phyloP scores from a whole-genome alignment of 2,113 vertebrate genomes.

The Mustelus asterias region DNA sequence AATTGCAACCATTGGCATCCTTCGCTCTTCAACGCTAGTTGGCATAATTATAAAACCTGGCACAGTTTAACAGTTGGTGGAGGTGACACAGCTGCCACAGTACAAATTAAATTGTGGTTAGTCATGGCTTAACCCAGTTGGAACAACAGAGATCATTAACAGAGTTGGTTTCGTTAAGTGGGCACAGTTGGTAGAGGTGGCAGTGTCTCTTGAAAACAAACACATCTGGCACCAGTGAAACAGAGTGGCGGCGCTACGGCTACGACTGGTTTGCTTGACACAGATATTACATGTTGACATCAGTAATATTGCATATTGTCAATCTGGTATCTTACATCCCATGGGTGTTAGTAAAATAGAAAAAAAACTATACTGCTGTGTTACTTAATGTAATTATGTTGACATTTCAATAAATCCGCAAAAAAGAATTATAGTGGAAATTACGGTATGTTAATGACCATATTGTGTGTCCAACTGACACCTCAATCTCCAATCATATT shows the following conservation, averaged over 20 bases:
- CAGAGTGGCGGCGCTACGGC: not conserved
- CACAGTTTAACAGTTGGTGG: constrained; percentile 2
- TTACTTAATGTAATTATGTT: constrained; percentile 21
- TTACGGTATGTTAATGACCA: constrained; percentile 11
- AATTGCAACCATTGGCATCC: constrained; percentile 22
- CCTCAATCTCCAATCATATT: constrained; percentile 15
- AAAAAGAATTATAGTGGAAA: not conserved
- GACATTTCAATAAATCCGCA: constrained; percentile 27
- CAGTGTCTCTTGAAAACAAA: constrained; percentile 1
- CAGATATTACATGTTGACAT: constrained; percentile 31
- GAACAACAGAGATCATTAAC: constrained; percentile 18
- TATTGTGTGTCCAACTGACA: constrained; percentile 15
- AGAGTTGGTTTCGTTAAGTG: constrained; percentile 18
- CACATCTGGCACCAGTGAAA: constrained; percentile 34
- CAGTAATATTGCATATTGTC: constrained; percentile 32
- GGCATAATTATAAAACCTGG: constrained; percentile 32
- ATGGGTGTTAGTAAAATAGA: constrained; percentile 10
- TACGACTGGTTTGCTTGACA: constrained; percentile 31
- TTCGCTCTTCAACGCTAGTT: not conserved
- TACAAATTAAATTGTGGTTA: constrained; percentile 33
- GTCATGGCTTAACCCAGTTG: constrained; percentile 30
- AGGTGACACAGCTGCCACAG: constrained; percentile 10
- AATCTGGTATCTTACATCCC: constrained; percentile 19
- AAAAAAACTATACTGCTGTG: constrained; percentile 19
- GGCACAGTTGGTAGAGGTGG: constrained; percentile 32